A percentile compares a stretch with the other conserved stretches of the same genome.
phyloP scores from a whole-genome alignment of 2,113 vertebrate species.

The Anguilla rostrata region DNA sequence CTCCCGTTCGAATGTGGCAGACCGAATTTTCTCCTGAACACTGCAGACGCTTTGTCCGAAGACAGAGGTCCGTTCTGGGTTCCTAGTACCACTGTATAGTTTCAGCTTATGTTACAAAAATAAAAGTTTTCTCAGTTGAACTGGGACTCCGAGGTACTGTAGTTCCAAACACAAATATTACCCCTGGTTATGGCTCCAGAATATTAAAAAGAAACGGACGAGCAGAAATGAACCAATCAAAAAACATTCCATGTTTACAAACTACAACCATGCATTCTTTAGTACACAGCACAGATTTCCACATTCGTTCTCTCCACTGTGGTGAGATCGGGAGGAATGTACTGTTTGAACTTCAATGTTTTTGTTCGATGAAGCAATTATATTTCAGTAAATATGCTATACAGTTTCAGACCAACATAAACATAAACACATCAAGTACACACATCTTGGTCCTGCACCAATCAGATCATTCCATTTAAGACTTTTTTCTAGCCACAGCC shows the following conservation, averaged over 20 bases:
- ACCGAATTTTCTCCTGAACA: not conserved
- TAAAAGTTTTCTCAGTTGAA: not conserved
- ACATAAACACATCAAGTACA: not conserved
- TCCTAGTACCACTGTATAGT: not conserved
- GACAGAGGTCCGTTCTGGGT: not conserved
- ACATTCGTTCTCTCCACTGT: not conserved
- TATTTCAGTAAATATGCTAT: conserved; percentile 1
- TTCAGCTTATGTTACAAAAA: not conserved
- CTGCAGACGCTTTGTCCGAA: not conserved
- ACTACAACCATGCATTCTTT: not conserved
- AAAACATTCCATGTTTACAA: not conserved
- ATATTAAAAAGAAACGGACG: not conserved
- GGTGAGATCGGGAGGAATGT: not conserved
- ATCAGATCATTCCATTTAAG: conserved; percentile 25
- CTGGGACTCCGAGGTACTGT: not conserved
- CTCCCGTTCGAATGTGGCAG: not conserved
- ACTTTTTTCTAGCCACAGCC: not conserved
- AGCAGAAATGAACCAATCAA: not conserved
- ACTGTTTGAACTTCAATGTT: not conserved
- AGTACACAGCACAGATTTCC: not conserved
- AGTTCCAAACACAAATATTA: not conserved
- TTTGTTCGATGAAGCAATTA: not conserved
- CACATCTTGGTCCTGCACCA: conserved; percentile 34
- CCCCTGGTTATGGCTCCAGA: not conserved
- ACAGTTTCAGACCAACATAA: conserved; percentile 23